Conservation (phyloP, 2,888 invertebrate species). For the Harpalus rufipes region DNA sequence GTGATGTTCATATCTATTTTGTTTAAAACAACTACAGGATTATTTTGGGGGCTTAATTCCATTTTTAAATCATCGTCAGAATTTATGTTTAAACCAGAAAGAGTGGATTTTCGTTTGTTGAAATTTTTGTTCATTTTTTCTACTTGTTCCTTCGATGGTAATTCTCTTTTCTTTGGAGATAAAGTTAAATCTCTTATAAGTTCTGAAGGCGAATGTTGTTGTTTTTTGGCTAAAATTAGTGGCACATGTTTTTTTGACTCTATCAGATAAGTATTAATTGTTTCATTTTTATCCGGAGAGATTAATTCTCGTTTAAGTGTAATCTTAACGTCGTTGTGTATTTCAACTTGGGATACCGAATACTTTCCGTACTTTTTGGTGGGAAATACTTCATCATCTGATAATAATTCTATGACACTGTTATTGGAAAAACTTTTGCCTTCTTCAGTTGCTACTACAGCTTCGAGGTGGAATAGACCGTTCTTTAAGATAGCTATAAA, state of each 20-base stretch:
- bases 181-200: constrained; percentile 36
- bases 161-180: constrained; percentile 5
- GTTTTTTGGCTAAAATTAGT: constrained; percentile 18
- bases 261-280: not conserved
- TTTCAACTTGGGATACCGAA: constrained; percentile 15
- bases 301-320: constrained; percentile 9
- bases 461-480: not conserved
- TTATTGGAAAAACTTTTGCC: not conserved
- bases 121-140: constrained; percentile 15
- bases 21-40: constrained; percentile 27
- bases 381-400: not conserved
- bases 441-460: not conserved
- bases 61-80: not conserved
- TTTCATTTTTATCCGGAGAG: not conserved
- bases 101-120: not conserved
- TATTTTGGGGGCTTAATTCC: not conserved
- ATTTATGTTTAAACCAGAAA: not conserved
- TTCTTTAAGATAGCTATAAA: constrained; percentile 8
- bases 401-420: not conserved
- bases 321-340: constrained; percentile 3
- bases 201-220: constrained; percentile 41
- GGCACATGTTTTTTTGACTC: not conserved
- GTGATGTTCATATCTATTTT: not conserved
- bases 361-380: not conserved
- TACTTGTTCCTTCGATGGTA: constrained; percentile 19